Base-by-base conservation (phyloP, 2,797 vertebrate species). In the Gallirallus australis region DNA sequence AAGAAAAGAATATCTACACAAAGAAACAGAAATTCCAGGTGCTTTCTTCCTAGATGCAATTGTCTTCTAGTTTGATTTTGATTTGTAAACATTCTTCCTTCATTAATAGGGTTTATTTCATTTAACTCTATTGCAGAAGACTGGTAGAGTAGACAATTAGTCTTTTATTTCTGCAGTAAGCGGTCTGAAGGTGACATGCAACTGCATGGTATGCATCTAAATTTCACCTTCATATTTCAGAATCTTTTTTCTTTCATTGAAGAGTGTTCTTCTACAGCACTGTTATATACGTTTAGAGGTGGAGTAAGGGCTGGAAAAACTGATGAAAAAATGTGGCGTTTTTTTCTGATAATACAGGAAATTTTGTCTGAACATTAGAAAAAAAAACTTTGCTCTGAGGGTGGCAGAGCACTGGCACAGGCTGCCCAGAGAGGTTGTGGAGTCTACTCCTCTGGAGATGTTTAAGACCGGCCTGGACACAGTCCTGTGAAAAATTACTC, bases 101-200 rank as follows among this genome's bases (percentile, higher is more conserved):
- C 42, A 33, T 66, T 40, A 82, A 19, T 15, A 25, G 35, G 11
- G 9, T 5, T 76, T 56, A 21, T 28, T 76, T 63, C 61, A 35
- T 73, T 35, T 47, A 57, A 37, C 13, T 48, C 11, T 84, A 19
- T 45, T 65, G 31, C 11, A 61, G 31, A 81, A 60, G 19, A 50
- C 17, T 7, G 15, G 6, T 21, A 86, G 14, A 73, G 15, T 11
- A 77, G 52, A 40, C 3, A 42, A 25, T 52, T 52, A 82, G 4
- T 37, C 11, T 75, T 75, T 30, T 48, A 9, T 69, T 69, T n/a
- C 17, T 42, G 7, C 15, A 86, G 14, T 59, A 48, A 50, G 8
- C 0, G 0, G 7, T 54, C 20, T 61, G 13, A 10, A 66, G 30
- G 9, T 54, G 25, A 40, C 18, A 6, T 66, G 73, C 21, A 73